Base-by-base conservation (phyloP, 2,113 vertebrate genomes). In the Proterorhinus semilunaris region DNA sequence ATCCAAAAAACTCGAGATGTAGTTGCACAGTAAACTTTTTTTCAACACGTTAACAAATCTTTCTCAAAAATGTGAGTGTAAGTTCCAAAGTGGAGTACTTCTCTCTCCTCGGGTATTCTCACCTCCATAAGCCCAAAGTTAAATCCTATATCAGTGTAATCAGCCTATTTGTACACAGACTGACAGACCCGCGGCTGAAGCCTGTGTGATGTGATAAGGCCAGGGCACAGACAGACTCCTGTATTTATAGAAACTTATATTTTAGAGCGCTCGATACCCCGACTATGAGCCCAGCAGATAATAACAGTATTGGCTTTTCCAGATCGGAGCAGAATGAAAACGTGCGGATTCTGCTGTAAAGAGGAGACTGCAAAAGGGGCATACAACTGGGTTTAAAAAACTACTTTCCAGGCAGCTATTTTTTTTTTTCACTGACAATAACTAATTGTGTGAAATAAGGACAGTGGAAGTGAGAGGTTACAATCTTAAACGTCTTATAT, bases 241-340 rank as follows among this genome's bases (percentile, higher is more conserved):
- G 48, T 54, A 64, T 65, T 71, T 72, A 74, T 17, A 57, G 46
- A 66, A 62, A 66, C 10, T 42, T 65, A 21, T n/a, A 61, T n/a
- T 42, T 43, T 47, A 51, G 6, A 13, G 13, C 55, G 63, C 59
- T 55, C 50, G 27, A 45, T 15, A 58, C 69, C n/a, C 43, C 8
- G 67, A 61, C 48, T 45, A 6, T 16, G 53, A 54, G 43, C 6
- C 72, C 15, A 44, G 66, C 51, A 44, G 44, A 65, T 68, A 53
- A 71, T 57, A 67, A 46, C 66, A 54, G 59, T 17, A 44, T 3
- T 45, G 16, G 47, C 36, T 46, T 68, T 62, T 27, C 2, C 8
- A 67, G 63, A 64, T 66, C 57, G 55, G n/a, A 17, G n/a, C 42
- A 6, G 71, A 51, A 17, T 62, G 12, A 66, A 67, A 71, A 63